Conservation (phyloP, 1,140 invertebrate species). For the Drosophila truncata region DNA sequence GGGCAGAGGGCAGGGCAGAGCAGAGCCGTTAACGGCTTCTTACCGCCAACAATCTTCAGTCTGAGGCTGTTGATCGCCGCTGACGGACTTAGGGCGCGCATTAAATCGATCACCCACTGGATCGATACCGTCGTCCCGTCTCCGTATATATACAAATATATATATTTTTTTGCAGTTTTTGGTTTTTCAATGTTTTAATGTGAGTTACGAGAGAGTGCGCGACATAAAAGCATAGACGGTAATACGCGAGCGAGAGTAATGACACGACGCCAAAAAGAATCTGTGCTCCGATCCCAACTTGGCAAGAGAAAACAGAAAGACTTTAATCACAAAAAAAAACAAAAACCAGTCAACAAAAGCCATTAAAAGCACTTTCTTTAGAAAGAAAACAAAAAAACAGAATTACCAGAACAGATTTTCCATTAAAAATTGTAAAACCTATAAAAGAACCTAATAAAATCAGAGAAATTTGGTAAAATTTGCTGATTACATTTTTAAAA, state of each 20-base stretch:
- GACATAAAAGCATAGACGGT: conserved; percentile 13
- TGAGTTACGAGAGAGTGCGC: conserved; percentile 51
- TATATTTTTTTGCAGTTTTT: conserved; percentile 55
- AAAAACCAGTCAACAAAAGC: conserved; percentile 4
- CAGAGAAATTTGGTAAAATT: neutral
- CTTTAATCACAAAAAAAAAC: neutral
- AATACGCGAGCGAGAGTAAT: conserved; percentile 6
- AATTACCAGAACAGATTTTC: neutral
- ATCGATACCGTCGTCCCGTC: conserved; percentile 22
- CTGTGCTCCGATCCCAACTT: conserved; percentile 3
- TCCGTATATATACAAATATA: neutral
- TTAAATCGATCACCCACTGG: conserved; percentile 14
- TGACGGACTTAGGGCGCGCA: conserved; percentile 69
- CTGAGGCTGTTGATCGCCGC: conserved; percentile 81
- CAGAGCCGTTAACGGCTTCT: conserved; percentile 47
- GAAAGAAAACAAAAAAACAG: too few species aligned
- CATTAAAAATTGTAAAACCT: neutral
- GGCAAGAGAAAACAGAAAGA: conserved; percentile 21
- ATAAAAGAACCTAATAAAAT: neutral
- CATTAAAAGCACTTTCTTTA: neutral
- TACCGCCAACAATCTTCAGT: conserved; percentile 22
- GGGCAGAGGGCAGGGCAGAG: conserved; percentile 10
- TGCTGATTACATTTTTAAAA: neutral
- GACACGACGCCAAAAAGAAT: conserved; percentile 13
- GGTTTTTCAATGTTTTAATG: conserved; percentile 63